Percentiles rank a stretch among this genome's conserved stretches.
Evolutionary conservation across 2,888 invertebrate species (phyloP).

Genomic region (Macrophya alboannulata): DNA sequence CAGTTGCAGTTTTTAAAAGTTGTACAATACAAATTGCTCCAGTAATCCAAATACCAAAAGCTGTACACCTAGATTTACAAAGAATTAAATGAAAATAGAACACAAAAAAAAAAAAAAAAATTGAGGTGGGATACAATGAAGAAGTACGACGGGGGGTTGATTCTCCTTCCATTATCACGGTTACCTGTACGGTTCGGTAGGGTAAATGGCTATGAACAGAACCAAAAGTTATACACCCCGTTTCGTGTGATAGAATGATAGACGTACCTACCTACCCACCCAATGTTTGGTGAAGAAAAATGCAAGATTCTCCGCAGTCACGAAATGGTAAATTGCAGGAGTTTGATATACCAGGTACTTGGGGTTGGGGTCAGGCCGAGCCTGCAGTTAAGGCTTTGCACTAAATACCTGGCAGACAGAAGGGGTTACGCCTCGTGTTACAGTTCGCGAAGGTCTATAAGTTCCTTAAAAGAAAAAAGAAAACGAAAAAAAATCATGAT

Average conservation of each 20-base stretch:
- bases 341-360: slow-evolving; percentile 73
- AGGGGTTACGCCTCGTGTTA: neutral
- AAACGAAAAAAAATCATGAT: too few species aligned
- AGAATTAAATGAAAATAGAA: neutral
- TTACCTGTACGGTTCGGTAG: too few species aligned
- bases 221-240: slow-evolving; percentile 45
- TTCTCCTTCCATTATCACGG: neutral
- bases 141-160: neutral
- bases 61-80: neutral
- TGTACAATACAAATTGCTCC: neutral
- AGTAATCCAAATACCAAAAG: slow-evolving; percentile 19
- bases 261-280: slow-evolving; percentile 69
- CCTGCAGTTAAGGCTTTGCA: neutral
- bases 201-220: neutral
- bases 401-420: slow-evolving; percentile 11
- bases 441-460: neutral
- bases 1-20: neutral
- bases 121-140: neutral
- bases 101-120: neutral
- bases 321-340: slow-evolving; percentile 79
- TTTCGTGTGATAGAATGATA: slow-evolving; percentile 80
- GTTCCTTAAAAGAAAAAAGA: neutral
- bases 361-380: slow-evolving; percentile 53
- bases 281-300: slow-evolving; percentile 79
- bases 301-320: slow-evolving; percentile 80